phyloP scores from a whole-genome alignment of 2,113 vertebrate species.

The Antigone vipio region DNA sequence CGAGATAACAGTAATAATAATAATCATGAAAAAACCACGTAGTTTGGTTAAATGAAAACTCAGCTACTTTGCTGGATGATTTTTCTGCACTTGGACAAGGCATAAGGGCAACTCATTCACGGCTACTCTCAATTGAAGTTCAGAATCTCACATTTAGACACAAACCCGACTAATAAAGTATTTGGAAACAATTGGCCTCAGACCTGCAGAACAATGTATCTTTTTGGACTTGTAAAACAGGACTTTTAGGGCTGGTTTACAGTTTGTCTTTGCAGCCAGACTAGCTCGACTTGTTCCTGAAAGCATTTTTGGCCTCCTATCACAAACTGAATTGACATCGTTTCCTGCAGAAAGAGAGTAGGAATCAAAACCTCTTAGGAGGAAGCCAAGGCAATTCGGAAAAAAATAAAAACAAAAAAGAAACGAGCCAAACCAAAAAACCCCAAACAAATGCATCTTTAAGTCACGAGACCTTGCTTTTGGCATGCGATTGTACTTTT shows the following conservation, averaged over 20 bases:
- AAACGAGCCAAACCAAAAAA: not conserved
- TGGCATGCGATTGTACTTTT: conserved; percentile 55
- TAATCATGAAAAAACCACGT: not conserved
- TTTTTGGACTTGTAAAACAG: conserved; percentile 75
- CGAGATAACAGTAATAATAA: not conserved
- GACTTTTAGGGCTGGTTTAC: conserved; percentile 1
- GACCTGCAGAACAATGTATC: conserved; percentile 80
- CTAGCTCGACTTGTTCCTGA: conserved; percentile 51
- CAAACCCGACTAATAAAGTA: not conserved
- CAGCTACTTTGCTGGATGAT: not conserved
- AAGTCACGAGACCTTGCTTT: conserved; percentile 61
- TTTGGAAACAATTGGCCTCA: conserved; percentile 68
- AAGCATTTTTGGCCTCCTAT: conserved; percentile 56
- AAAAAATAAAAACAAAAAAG: not conserved
- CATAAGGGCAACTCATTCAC: not conserved
- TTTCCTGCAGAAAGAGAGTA: conserved; percentile 49
- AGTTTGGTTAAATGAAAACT: conserved; percentile 13
- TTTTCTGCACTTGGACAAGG: not conserved
- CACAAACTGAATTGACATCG: conserved; percentile 46
- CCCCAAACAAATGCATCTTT: conserved; percentile 43
- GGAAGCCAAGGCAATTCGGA: conserved; percentile 33
- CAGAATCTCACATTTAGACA: conserved; percentile 41
- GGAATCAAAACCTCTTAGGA: not conserved
- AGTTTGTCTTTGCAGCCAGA: conserved; percentile 59
- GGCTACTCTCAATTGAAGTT: not conserved